Evolutionary conservation across 2,888 invertebrate species (phyloP).

Genomic region (Leuctra nigra): DNA sequence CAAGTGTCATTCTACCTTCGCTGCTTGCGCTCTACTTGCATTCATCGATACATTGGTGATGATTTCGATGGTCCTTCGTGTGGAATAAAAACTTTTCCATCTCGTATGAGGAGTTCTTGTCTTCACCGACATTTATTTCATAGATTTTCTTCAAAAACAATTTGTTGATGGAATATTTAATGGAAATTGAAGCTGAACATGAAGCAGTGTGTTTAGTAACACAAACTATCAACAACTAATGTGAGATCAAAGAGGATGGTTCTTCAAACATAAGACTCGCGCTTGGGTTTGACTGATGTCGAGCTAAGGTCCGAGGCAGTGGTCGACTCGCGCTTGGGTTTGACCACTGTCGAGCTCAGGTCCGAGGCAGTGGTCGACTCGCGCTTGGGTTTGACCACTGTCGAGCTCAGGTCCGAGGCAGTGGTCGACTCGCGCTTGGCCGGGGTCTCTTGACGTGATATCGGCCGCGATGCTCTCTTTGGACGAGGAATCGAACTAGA

Average conservation of each 20-base stretch:
- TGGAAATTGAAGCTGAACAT: background rate
- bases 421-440: background rate
- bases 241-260: background rate
- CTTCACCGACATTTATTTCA: no score
- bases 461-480: background rate
- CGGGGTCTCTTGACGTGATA: background rate
- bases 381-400: no score
- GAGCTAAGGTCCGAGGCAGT: background rate
- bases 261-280: conserved; percentile 11
- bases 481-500: background rate
- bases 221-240: background rate
- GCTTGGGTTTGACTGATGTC: background rate
- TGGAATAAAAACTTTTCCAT: conserved; percentile 43
- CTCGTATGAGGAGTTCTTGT: no score
- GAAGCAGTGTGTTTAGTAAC: background rate
- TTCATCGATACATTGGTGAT: background rate
- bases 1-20: conserved; percentile 11
- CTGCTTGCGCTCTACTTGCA: background rate
- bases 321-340: background rate
- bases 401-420: background rate
- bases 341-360: background rate
- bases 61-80: conserved; percentile 29
- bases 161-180: background rate
- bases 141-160: no score
- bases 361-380: background rate